Conservation (phyloP, 1,140 invertebrate species). For the Anagrus nilaparvatae region DNA sequence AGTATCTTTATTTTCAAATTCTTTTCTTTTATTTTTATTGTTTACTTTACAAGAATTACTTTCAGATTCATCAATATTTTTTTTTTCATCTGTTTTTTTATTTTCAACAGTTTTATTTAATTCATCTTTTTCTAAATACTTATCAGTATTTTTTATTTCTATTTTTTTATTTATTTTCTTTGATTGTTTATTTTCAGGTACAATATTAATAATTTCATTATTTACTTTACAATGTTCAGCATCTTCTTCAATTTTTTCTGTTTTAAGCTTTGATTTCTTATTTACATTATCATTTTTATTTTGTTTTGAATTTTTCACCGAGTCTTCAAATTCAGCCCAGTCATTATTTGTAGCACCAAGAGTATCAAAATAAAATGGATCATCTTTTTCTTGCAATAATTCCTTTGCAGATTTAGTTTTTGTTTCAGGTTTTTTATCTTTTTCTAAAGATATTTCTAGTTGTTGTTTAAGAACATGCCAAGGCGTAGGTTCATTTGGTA, state of each 20-base stretch:
- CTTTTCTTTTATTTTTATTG: constrained; percentile 10
- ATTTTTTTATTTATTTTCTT: too few relatives aligned
- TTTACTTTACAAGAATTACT: too few relatives aligned
- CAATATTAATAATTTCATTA: background rate
- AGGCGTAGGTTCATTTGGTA: constrained; percentile 56
- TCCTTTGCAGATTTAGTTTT: constrained; percentile 27
- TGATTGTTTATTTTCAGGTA: too few relatives aligned
- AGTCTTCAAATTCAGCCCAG: constrained; percentile 30
- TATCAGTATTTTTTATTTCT: constrained; percentile 13
- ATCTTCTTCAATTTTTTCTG: constrained; percentile 17
- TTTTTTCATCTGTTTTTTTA: constrained; percentile 12
- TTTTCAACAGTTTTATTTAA: constrained; percentile 21
- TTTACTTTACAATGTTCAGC: constrained; percentile 12
- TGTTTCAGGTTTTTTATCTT: constrained; percentile 29
- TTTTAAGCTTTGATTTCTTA: background rate
- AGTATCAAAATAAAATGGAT: constrained; percentile 15
- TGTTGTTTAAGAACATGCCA: constrained; percentile 60
- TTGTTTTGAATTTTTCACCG: background rate
- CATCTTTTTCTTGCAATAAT: constrained; percentile 22
- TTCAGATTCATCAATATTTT: constrained; percentile 12
- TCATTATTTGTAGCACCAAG: constrained; percentile 19
- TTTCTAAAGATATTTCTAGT: constrained; percentile 29
- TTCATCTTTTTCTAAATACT: constrained; percentile 13
- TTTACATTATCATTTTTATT: background rate
- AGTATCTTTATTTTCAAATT: constrained; percentile 15